A percentile compares a stretch with the other conserved stretches of the same genome.
phyloP scores from a whole-genome alignment of 2,797 vertebrate genomes.

The Selene dorsalis region DNA sequence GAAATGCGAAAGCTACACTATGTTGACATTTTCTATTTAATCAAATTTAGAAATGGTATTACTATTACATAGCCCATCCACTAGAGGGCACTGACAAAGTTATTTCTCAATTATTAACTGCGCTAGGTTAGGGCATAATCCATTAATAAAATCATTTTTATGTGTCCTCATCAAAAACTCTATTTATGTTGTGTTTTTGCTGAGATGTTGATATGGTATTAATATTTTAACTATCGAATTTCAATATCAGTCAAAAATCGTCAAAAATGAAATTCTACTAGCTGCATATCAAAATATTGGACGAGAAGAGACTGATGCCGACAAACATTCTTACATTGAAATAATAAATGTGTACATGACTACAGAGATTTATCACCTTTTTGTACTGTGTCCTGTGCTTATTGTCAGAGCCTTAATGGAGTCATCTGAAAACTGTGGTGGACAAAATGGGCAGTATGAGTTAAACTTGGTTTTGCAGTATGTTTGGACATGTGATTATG shows the following conservation, averaged over 20 bases:
- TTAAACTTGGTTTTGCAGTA: slow-evolving; percentile 7
- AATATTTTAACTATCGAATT: neutral
- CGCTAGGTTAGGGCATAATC: neutral
- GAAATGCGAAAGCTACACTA: neutral
- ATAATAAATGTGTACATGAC: neutral
- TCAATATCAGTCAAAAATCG: neutral
- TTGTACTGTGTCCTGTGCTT: neutral
- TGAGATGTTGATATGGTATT: too few species aligned
- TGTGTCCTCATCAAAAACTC: neutral
- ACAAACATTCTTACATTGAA: neutral
- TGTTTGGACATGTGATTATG: neutral
- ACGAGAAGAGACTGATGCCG: neutral
- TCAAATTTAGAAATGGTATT: slow-evolving; percentile 2
- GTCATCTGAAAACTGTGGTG: neutral
- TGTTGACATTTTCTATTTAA: neutral
- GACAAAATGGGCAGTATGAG: too few species aligned
- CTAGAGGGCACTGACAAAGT: slow-evolving; percentile 27
- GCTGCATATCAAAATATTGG: slow-evolving; percentile 11
- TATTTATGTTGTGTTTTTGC: neutral
- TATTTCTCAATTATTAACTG: neutral
- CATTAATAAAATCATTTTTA: neutral
- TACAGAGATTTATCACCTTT: neutral
- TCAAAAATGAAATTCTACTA: neutral
- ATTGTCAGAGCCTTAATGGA: neutral
- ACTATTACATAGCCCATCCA: slow-evolving; percentile 12